phyloP scores from a whole-genome alignment of 2,113 vertebrate genomes.

The Rhinopomastus cyanomelas region DNA sequence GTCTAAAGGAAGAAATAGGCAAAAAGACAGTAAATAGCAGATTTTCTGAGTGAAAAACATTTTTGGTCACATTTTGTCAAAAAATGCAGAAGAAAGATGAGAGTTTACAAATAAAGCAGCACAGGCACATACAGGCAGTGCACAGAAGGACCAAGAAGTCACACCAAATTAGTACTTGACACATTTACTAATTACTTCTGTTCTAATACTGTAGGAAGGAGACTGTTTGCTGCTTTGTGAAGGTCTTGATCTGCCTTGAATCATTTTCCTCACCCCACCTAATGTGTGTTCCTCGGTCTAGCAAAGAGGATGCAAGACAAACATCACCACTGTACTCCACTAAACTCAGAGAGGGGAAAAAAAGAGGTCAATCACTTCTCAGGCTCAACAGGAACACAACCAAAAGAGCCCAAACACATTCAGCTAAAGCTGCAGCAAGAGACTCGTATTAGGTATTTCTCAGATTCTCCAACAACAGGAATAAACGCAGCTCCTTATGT shows the following conservation, averaged over 20 bases:
- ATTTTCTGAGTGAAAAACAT: neutral
- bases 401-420: neutral
- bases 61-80: neutral
- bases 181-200: neutral
- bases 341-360: accelerated
- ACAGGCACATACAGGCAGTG: neutral
- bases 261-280: neutral
- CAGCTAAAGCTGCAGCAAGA: neutral
- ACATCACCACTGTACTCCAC: neutral
- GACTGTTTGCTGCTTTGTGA: neutral
- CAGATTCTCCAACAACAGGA: neutral
- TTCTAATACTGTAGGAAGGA: neutral
- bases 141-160: neutral
- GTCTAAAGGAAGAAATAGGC: neutral
- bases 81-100: neutral
- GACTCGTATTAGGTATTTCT: neutral
- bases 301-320: neutral
- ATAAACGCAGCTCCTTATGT: neutral
- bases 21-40: neutral
- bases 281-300: neutral
- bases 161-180: neutral
- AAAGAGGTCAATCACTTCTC: neutral
- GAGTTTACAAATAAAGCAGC: neutral
- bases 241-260: neutral
- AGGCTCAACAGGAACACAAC: neutral